These are phyloP conservation scores for Alligator sinensis DNA, from an alignment of 2,113 vertebrate species.

Conservation along the genomic window DNA sequence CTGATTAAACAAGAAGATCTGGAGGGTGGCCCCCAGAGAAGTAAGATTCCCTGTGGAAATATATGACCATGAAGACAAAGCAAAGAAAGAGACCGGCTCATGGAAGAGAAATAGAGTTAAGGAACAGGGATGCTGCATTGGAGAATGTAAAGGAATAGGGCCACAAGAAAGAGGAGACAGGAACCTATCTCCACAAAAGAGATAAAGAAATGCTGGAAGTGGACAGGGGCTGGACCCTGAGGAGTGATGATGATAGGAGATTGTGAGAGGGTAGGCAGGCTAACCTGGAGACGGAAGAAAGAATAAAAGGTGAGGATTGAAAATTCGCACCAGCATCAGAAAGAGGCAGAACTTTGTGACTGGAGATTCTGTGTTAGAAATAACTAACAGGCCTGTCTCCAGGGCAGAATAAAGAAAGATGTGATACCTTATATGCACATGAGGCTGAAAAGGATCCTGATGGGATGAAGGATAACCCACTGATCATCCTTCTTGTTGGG, in stretches of 20 bases:
- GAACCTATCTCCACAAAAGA: not conserved
- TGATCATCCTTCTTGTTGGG: too few relatives aligned
- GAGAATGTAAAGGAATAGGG: not conserved
- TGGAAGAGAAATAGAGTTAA: not conserved
- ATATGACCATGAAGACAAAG: not conserved
- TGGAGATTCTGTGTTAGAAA: too few relatives aligned
- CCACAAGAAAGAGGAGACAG: not conserved
- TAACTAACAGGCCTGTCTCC: too few relatives aligned
- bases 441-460: too few relatives aligned
- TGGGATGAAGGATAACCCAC: too few relatives aligned
- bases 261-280: too few relatives aligned
- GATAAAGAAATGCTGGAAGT: accelerated
- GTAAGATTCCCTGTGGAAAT: not conserved
- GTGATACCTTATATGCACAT: too few relatives aligned
- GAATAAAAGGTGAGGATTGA: not conserved
- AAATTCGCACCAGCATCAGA: not conserved
- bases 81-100: not conserved
- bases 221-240: not conserved
- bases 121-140: not conserved
- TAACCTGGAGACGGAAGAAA: too few relatives aligned
- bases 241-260: too few relatives aligned
- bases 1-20: not conserved
- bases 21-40: not conserved
- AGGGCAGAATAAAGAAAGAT: too few relatives aligned
- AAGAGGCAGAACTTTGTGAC: too few relatives aligned